Conservation (phyloP, 2,113 vertebrate genomes). For the Thamnaconus septentrionalis region DNA sequence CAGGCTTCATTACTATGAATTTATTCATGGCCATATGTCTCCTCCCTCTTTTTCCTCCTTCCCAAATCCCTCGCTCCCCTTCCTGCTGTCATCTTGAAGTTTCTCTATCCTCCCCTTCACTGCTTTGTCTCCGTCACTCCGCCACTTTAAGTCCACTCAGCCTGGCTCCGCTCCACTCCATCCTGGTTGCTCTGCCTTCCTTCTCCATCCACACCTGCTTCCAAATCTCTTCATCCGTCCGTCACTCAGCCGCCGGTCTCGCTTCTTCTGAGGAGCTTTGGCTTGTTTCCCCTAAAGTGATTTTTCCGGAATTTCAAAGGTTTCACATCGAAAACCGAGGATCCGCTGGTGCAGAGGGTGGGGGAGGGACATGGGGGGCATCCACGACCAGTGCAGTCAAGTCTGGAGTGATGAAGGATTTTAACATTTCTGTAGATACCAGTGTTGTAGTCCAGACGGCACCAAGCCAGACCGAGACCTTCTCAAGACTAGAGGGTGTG, state of each 20-base stretch:
- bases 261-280: conserved; percentile 31
- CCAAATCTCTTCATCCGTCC: conserved; percentile 25
- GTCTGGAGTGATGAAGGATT: no score
- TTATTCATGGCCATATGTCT: conserved; percentile 77
- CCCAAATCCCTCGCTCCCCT: conserved; percentile 22
- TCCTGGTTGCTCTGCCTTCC: conserved; percentile 8
- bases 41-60: conserved; percentile 32
- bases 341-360: not conserved
- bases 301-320: conserved; percentile 43
- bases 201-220: conserved; percentile 27
- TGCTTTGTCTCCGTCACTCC: conserved; percentile 1
- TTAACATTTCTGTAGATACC: no score
- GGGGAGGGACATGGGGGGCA: no score
- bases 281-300: conserved; percentile 25
- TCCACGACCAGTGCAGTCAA: no score
- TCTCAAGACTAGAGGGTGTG: no score
- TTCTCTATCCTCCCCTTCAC: conserved; percentile 25
- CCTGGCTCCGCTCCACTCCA: not conserved
- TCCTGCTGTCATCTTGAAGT: conserved; percentile 9
- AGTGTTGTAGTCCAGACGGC: no score
- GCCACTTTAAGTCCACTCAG: no score
- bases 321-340: conserved; percentile 29
- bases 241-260: conserved; percentile 28
- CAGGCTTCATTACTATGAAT: conserved; percentile 78
- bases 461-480: no score